These are phyloP conservation scores for Platichthys stellatus DNA, from an alignment of 2,113 vertebrate genomes.

Conservation along the genomic window DNA sequence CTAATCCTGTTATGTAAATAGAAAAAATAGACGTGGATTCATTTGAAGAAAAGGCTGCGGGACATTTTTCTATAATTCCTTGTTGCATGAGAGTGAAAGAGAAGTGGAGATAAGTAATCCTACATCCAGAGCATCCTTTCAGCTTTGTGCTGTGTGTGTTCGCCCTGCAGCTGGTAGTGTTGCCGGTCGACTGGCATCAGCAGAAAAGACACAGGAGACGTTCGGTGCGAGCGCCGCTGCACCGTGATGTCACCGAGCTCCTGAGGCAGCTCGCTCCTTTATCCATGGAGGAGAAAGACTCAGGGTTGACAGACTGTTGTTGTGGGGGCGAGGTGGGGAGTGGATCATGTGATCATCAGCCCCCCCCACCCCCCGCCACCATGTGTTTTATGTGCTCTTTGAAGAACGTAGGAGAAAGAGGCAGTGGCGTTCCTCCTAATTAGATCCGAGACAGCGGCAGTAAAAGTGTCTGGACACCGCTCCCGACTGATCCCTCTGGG, in stretches of 20 bases:
- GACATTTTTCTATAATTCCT: constrained; percentile 26
- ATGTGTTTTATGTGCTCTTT: constrained; percentile 39
- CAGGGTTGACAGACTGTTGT: constrained; percentile 20
- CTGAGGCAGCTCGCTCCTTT: constrained; percentile 39
- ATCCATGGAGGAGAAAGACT: constrained; percentile 37
- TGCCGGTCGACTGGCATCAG: constrained; percentile 29
- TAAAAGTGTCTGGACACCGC: constrained; percentile 73
- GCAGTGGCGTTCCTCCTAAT: constrained; percentile 61
- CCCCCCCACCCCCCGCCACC: not conserved
- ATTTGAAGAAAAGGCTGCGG: constrained; percentile 7
- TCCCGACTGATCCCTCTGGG: constrained; percentile 58
- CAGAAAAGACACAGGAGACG: constrained; percentile 44
- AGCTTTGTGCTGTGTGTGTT: constrained; percentile 18
- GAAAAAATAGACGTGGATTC: constrained; percentile 1
- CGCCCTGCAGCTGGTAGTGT: constrained; percentile 50
- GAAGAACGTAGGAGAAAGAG: constrained; percentile 38
- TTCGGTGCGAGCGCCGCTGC: not conserved
- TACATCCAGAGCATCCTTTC: constrained; percentile 30
- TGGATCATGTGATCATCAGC: constrained; percentile 45
- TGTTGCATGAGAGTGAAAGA: constrained; percentile 32
- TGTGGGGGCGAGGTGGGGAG: not conserved
- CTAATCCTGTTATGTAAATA: not conserved
- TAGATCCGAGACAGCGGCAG: constrained; percentile 61
- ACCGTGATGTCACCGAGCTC: constrained; percentile 29
- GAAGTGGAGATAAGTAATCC: constrained; percentile 29